Percentiles rank a stretch among this genome's conserved stretches.
phyloP scores from a whole-genome alignment of 2,797 vertebrate genomes.

The Acanthiza pusilla region DNA sequence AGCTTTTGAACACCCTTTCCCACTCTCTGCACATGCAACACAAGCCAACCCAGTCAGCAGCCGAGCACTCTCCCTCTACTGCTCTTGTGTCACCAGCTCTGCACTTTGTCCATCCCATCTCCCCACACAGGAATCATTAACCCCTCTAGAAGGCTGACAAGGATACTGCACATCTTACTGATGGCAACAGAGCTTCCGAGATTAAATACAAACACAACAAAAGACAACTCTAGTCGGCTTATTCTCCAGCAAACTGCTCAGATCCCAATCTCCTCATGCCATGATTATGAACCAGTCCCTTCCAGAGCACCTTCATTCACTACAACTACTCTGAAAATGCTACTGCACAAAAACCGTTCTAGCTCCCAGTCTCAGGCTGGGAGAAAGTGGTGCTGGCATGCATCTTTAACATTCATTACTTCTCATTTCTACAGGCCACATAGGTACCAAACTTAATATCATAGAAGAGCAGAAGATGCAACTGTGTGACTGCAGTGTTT shows the following conservation, averaged over 20 bases:
- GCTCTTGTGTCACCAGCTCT: neutral
- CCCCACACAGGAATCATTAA: neutral
- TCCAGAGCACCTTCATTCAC: neutral
- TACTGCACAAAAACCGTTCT: neutral
- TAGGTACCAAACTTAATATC: neutral
- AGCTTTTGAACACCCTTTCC: neutral
- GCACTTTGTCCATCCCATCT: neutral
- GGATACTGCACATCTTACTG: rapidly evolving
- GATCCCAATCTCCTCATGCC: neutral
- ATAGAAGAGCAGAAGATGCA: neutral
- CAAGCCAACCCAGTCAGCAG: neutral
- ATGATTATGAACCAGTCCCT: neutral
- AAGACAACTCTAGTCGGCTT: neutral
- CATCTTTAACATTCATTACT: neutral
- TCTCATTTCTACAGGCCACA: neutral
- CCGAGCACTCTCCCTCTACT: neutral
- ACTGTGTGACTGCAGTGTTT: rapidly evolving
- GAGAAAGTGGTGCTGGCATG: rapidly evolving
- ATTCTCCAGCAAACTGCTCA: neutral
- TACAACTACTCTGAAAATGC: neutral
- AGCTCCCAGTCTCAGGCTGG: neutral
- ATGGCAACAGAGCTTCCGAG: neutral
- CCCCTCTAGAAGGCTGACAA: neutral
- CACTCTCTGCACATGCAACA: neutral
- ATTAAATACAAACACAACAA: neutral